Conservation (phyloP, 2,113 vertebrate species). For the Phainopepla nitens region DNA sequence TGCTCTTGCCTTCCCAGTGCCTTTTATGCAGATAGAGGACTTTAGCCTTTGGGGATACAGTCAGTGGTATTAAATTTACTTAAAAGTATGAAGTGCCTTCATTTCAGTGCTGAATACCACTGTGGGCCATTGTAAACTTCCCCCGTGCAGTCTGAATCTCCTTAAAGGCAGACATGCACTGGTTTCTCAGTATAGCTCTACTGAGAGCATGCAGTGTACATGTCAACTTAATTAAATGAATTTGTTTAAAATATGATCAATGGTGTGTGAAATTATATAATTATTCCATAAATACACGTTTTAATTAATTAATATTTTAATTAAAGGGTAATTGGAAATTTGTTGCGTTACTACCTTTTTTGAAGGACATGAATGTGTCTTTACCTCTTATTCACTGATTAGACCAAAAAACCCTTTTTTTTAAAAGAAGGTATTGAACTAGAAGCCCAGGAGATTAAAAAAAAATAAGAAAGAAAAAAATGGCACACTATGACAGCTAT, state of each 20-base stretch:
- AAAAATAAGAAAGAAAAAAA: background rate
- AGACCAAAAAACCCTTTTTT: background rate
- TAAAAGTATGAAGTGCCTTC: conserved; percentile 15
- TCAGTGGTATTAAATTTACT: conserved; percentile 43
- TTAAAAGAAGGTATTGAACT: background rate
- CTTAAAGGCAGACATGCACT: background rate
- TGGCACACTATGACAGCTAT: background rate
- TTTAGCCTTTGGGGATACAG: conserved; percentile 10
- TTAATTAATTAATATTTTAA: conserved; percentile 75
- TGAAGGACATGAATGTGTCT: background rate
- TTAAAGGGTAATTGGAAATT: conserved; percentile 60
- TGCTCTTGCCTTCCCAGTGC: background rate
- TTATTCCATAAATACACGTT: conserved; percentile 69
- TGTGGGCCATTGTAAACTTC: background rate
- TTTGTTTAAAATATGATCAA: conserved; percentile 62
- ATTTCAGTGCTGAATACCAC: conserved; percentile 1
- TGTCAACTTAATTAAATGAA: conserved; percentile 58
- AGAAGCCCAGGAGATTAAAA: background rate
- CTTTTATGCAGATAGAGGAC: conserved; percentile 31
- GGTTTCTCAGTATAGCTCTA: conserved; percentile 32
- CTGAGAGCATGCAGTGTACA: conserved; percentile 31
- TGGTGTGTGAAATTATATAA: conserved; percentile 69
- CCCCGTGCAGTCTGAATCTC: background rate
- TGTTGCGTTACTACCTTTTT: conserved; percentile 20
- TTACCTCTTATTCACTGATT: background rate